A percentile compares a stretch with the other conserved stretches of the same genome.
Conservation (phyloP, 2,797 vertebrate genomes). For the Sebastes kiyomatsui region DNA sequence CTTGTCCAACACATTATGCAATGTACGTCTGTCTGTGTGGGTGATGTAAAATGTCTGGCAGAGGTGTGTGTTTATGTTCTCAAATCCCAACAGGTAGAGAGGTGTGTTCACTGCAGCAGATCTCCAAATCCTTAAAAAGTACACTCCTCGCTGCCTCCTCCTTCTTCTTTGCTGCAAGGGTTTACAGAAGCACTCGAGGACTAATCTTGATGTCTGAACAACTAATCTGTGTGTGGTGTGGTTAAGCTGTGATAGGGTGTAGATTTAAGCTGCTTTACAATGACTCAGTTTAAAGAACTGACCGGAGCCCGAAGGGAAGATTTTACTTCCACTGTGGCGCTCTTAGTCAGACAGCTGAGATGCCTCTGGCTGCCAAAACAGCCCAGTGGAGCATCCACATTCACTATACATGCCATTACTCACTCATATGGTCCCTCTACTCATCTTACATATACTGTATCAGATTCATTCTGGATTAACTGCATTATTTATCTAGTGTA, state of each 20-base stretch:
- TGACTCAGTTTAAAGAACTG: constrained; percentile 23
- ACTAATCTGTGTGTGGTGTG: constrained; percentile 43
- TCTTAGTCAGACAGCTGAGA: not conserved
- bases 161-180: not conserved
- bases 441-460: not conserved
- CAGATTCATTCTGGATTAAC: not conserved
- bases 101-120: constrained; percentile 22
- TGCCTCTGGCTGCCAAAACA: constrained; percentile 5
- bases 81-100: constrained; percentile 19
- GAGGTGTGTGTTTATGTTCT: constrained; percentile 4
- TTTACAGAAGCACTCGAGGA: constrained; percentile 24
- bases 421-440: not conserved
- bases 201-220: constrained; percentile 46
- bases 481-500: not conserved
- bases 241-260: constrained; percentile 33
- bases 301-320: not conserved
- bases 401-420: not conserved
- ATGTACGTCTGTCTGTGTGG: not conserved
- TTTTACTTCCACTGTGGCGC: not conserved
- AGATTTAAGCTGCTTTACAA: constrained; percentile 49
- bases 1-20: constrained; percentile 14
- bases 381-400: not conserved
- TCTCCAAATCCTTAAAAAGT: not conserved
- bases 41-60: constrained; percentile 21
- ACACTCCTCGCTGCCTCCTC: not conserved